Evolutionary conservation across 1,140 invertebrate genomes (phyloP), one percentile per base, ranked within the genome.

Genomic region (Listronotus oregonensis): DNA sequence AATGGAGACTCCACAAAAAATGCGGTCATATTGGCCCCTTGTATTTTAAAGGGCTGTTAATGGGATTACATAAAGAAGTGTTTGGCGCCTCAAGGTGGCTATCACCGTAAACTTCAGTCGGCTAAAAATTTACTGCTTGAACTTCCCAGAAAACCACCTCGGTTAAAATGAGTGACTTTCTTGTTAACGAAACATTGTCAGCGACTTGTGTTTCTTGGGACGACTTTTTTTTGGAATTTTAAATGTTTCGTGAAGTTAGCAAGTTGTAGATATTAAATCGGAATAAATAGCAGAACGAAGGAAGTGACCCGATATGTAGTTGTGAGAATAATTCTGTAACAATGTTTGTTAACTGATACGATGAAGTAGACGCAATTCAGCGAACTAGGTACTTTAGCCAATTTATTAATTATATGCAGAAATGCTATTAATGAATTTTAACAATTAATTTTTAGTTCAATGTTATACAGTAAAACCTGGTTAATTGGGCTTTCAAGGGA

Each of bases 181-280:
- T 49, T 59, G 44, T 59, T 59, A 59, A 59, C 21, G 57, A 49
- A 59, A 59, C 57, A 59, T 59, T 59, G 57, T 59, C 57, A 59
- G 57, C 57, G 15, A 39, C 8, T 37, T n/a, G 8, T 37, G 43
- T 32, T 18, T 44, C 34, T 39, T 34, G 9, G 27, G 46, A 58
- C 21, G 37, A 55, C 37, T 39, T 14, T 31, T 57, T 58, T 58
- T 17, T 39, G 37, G 52, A 55, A 55, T 12, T 37, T 14, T 14
- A 40, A 42, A 32, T 15, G 11, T 55, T 55, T 55, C 10, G 52
- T 17, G 52, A 55, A 55, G 10, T 55, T 9, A 10, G 52, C 34
- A 40, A 40, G 21, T 5, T 27, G 21, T 27, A 1, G 21, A 27
- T 27, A 27, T 27, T 27, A 27, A 27, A 27, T 27, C 21, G 1